phyloP scores from a whole-genome alignment of 2,888 invertebrate genomes.

The Pyrgus malvae region DNA sequence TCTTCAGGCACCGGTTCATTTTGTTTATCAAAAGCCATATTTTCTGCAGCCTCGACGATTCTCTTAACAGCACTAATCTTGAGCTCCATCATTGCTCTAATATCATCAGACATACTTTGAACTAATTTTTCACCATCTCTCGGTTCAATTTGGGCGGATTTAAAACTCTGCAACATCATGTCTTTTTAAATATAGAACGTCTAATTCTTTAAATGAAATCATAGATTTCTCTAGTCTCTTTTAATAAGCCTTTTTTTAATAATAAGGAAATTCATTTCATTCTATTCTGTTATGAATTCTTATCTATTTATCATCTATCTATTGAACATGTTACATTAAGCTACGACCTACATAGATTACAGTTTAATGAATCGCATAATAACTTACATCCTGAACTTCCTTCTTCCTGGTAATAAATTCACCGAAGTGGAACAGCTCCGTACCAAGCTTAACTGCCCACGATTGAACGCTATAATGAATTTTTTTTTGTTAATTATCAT shows the following conservation, averaged over 20 bases:
- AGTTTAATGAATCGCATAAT: too few species aligned
- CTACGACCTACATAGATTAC: too few species aligned
- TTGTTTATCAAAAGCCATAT: slow-evolving; percentile 85
- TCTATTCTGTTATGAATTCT: neutral
- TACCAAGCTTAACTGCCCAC: slow-evolving; percentile 91
- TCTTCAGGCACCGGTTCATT: slow-evolving; percentile 80
- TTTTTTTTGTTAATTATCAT: too few species aligned
- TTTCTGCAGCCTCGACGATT: slow-evolving; percentile 94
- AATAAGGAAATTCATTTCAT: neutral
- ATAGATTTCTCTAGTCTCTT: too few species aligned
- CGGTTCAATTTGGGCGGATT: slow-evolving; percentile 87
- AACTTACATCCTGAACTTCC: slow-evolving; percentile 88
- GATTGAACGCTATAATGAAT: slow-evolving; percentile 89
- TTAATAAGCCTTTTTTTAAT: neutral
- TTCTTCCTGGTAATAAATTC: slow-evolving; percentile 90
- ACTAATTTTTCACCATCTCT: slow-evolving; percentile 90
- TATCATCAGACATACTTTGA: slow-evolving; percentile 91
- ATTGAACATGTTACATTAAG: too few species aligned
- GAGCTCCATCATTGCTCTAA: slow-evolving; percentile 93
- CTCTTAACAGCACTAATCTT: slow-evolving; percentile 94
- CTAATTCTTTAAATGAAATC: too few species aligned
- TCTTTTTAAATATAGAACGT: neutral
- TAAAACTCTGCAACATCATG: slow-evolving; percentile 84
- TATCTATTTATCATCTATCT: neutral
- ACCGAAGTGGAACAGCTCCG: slow-evolving; percentile 90